Conservation (phyloP, 2,797 vertebrate species). For the Aulostomus chinensis region DNA sequence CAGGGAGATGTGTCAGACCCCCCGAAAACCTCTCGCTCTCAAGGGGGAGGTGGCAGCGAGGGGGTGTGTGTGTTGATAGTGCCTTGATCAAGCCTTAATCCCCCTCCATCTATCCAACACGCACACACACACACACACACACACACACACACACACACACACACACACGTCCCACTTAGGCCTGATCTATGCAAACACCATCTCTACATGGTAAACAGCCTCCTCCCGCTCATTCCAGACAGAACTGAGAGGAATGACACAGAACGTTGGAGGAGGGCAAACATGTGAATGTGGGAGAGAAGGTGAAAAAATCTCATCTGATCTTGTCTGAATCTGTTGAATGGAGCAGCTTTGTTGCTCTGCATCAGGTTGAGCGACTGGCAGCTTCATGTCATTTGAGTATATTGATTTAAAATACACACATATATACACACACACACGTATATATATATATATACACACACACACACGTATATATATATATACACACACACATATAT, state of each 20-base stretch:
- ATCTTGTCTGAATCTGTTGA: too few relatives aligned
- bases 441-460: too few relatives aligned
- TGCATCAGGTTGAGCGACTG: too few relatives aligned
- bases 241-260: constrained; percentile 19
- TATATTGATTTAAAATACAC: too few relatives aligned
- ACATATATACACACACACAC: too few relatives aligned
- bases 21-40: constrained; percentile 34
- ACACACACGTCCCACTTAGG: constrained; percentile 44
- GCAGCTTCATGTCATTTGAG: too few relatives aligned
- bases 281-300: too few relatives aligned
- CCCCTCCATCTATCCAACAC: constrained; percentile 7
- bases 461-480: too few relatives aligned
- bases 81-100: constrained; percentile 78
- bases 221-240: constrained; percentile 26
- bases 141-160: constrained; percentile 25
- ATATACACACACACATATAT: too few relatives aligned
- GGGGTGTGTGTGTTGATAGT: constrained; percentile 31
- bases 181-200: constrained; percentile 78
- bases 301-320: too few relatives aligned
- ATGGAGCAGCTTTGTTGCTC: too few relatives aligned
- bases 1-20: constrained; percentile 55
- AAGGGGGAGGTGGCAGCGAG: constrained; percentile 19
- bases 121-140: constrained; percentile 29
- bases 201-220: constrained; percentile 79
- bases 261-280: constrained; percentile 2